Percentiles rank a stretch among this genome's conserved stretches.
These are phyloP conservation scores for Hydrochoerus hydrochaeris DNA, from an alignment of 2,113 vertebrate genomes.

Conservation along the genomic window DNA sequence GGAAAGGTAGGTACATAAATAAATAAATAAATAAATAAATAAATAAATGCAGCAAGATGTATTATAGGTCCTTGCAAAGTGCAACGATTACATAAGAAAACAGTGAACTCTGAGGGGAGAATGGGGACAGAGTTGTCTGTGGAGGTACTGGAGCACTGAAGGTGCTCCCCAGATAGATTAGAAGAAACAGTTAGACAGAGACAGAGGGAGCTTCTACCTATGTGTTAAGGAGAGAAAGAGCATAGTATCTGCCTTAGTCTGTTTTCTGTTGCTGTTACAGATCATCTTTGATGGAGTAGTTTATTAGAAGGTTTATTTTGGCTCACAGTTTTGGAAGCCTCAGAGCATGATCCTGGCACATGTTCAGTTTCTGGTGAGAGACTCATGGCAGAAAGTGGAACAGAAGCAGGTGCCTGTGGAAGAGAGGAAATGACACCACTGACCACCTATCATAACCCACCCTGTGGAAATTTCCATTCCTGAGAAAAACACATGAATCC, in stretches of 20 bases:
- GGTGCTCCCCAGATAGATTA: not conserved
- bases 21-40: not conserved
- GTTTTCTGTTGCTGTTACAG: not conserved
- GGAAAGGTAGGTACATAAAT: conserved; percentile 6
- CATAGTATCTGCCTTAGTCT: not conserved
- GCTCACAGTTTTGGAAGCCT: not conserved
- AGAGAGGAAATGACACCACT: not conserved
- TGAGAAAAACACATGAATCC: not conserved
- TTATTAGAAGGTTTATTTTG: not conserved
- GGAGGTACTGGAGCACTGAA: not conserved
- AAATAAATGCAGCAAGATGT: not conserved
- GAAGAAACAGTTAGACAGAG: not conserved
- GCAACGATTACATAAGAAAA: not conserved
- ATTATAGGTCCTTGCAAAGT: not conserved
- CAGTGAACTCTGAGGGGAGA: not conserved
- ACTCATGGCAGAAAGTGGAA: not conserved
- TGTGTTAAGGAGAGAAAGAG: not conserved
- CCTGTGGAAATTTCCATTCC: too few species aligned
- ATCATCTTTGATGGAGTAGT: not conserved
- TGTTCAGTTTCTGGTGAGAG: not conserved
- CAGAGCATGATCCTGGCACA: not conserved
- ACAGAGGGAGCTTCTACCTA: not conserved
- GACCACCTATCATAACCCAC: not conserved
- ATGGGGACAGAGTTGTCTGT: not conserved
- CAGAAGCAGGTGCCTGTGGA: not conserved